A percentile compares a stretch with the other conserved stretches of the same genome.
Conservation (phyloP, 2,797 vertebrate species). For the Muscicapa comitata region DNA sequence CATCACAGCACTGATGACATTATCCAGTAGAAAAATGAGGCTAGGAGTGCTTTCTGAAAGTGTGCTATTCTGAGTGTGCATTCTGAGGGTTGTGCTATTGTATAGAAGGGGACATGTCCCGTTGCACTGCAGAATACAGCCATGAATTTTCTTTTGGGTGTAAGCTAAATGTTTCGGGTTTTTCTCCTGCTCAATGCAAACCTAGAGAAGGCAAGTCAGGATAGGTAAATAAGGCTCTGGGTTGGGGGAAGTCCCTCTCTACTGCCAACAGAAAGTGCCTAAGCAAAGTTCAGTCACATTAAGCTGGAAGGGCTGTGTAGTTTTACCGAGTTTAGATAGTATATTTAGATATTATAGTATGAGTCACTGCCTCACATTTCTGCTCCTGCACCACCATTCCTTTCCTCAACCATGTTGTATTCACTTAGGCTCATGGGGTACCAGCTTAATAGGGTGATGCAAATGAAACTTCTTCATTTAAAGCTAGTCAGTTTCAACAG, state of each 20-base stretch:
- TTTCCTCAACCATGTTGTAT: neutral
- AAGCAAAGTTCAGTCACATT: neutral
- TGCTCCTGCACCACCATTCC: neutral
- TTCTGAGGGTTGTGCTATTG: fast-evolving
- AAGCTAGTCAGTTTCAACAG: neutral
- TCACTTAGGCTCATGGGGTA: neutral
- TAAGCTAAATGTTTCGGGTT: fast-evolving
- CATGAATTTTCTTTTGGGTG: neutral
- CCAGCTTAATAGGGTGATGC: neutral
- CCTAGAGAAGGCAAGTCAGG: neutral
- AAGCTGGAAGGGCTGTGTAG: neutral
- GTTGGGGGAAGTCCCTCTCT: neutral
- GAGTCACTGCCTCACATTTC: neutral
- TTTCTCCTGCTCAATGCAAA: neutral
- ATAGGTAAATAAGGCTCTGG: neutral
- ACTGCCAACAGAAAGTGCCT: neutral
- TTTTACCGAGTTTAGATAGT: neutral
- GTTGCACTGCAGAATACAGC: neutral
- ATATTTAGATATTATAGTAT: neutral
- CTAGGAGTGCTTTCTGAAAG: neutral
- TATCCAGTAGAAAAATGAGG: neutral
- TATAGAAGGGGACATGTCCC: fast-evolving
- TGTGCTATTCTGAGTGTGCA: too few relatives aligned
- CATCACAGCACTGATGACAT: neutral
- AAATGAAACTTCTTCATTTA: neutral